Conservation (phyloP, 2,888 invertebrate genomes). For the Leptura quadrifasciata region DNA sequence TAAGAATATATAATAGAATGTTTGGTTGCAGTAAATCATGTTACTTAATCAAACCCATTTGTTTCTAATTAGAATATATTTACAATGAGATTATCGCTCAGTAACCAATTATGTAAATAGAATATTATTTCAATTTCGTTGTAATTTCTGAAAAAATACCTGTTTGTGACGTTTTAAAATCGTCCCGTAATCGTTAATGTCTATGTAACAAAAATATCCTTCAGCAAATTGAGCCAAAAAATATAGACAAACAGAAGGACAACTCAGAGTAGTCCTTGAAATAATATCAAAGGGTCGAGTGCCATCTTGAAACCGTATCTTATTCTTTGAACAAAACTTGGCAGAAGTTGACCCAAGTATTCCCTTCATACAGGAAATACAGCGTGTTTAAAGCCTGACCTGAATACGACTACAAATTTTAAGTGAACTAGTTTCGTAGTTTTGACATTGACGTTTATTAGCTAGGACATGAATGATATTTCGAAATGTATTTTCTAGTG, state of each 20-base stretch:
- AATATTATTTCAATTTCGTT: too few species aligned
- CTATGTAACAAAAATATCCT: constrained; percentile 1
- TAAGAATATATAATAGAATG: not conserved
- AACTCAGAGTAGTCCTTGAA: constrained; percentile 16
- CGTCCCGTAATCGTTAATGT: not conserved
- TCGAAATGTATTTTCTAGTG: not conserved
- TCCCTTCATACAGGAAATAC: constrained; percentile 26
- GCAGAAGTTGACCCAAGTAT: constrained; percentile 15
- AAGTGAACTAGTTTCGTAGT: constrained; percentile 6
- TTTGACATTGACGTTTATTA: not conserved
- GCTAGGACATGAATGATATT: not conserved
- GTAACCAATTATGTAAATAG: too few species aligned
- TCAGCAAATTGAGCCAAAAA: constrained; percentile 2
- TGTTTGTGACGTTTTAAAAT: not conserved
- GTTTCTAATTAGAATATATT: too few species aligned
- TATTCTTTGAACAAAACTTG: constrained; percentile 5
- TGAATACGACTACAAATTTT: constrained; percentile 3
- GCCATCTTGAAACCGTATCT: constrained; percentile 21
- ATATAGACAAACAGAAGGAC: constrained; percentile 11
- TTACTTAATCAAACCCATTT: not conserved
- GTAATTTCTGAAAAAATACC: not conserved
- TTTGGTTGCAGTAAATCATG: not conserved
- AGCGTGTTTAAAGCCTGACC: constrained; percentile 12
- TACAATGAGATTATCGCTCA: too few species aligned
- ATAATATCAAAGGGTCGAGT: constrained; percentile 19